Evolutionary conservation across 2,888 invertebrate species (phyloP).

Genomic region (Eulithis testata): DNA sequence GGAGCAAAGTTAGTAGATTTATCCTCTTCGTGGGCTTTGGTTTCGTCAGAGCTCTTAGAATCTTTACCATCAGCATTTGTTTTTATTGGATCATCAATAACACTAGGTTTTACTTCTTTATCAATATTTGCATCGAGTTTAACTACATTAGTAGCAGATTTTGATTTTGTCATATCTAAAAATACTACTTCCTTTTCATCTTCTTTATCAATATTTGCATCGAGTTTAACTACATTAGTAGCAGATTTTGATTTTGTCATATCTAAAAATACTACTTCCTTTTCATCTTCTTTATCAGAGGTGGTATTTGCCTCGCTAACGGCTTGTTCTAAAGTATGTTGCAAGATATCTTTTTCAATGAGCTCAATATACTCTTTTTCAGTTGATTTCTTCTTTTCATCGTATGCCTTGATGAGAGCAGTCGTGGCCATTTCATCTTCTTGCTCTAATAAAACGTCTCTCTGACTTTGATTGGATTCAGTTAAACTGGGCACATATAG

Average conservation of each 20-base stretch:
- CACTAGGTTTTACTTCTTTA: slow-evolving; percentile 4
- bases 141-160: slow-evolving; percentile 5
- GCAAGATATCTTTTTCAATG: slow-evolving; percentile 10
- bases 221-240: slow-evolving; percentile 1
- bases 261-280: slow-evolving; percentile 40
- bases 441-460: slow-evolving; percentile 43
- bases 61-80: background rate
- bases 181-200: slow-evolving; percentile 39
- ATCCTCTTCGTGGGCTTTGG: background rate
- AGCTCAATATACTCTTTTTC: slow-evolving; percentile 29
- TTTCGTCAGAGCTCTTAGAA: background rate
- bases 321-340: background rate
- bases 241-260: slow-evolving; percentile 30
- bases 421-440: slow-evolving; percentile 48
- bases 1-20: background rate
- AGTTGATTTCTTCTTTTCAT: slow-evolving; percentile 27
- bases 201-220: slow-evolving; percentile 2
- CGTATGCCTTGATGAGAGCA: slow-evolving; percentile 42
- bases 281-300: slow-evolving; percentile 30
- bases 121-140: slow-evolving; percentile 1
- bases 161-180: slow-evolving; percentile 38
- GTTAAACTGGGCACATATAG: slow-evolving; percentile 7
- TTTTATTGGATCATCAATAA: slow-evolving; percentile 13
- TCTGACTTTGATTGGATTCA: slow-evolving; percentile 23
- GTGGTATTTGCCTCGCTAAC: background rate